Base-by-base conservation (phyloP, 2,888 invertebrate genomes). In the Baronia brevicornis region DNA sequence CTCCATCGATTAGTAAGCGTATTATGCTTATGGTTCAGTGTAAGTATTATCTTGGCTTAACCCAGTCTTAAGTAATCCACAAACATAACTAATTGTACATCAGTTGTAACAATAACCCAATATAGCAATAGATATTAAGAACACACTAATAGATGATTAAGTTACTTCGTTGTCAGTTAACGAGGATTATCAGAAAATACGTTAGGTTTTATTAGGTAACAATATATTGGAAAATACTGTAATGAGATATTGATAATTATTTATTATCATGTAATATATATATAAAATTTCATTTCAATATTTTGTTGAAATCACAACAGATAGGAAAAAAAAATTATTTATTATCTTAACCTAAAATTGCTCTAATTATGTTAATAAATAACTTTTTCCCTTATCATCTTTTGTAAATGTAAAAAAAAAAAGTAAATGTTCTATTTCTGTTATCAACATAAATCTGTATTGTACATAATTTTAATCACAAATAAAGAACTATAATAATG, bases 1-100 rank as follows among this genome's bases (percentile, higher is more conserved):
- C 95, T 13, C 96, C 96, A 5, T 94, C 94, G 27, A 94, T 94
- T 58, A 95, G 94, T 78, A 92, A 94, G 70, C 86, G 93, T 53
- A 92, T 95, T 44, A 89, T 91, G 74, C 87, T 95, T 33, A 89
- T 91, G 75, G 94, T 95, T 33, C 92, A 93, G 77, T 93, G 93
- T 93, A 78, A 91, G 92, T 91, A 65, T 51, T 41, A 38, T 36
- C 39, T 33, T n/a, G 33, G 35, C 35, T 42, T 42, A 42, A 26
- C 21, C 33, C 18, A 27, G 23, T 29, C 36, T 36, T 27, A 36
- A 8, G 14, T 27, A 30, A 28, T 21, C 15, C 26, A 21, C 32
- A 15, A 26, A 28, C 11, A 36, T 32, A 29, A 19, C 17, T 30
- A 28, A 18, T 13, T 19, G 20, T 17, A 12, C 17, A 10, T 13